phyloP scores from a whole-genome alignment of 2,888 invertebrate species.

The Hyposoter didymator region DNA sequence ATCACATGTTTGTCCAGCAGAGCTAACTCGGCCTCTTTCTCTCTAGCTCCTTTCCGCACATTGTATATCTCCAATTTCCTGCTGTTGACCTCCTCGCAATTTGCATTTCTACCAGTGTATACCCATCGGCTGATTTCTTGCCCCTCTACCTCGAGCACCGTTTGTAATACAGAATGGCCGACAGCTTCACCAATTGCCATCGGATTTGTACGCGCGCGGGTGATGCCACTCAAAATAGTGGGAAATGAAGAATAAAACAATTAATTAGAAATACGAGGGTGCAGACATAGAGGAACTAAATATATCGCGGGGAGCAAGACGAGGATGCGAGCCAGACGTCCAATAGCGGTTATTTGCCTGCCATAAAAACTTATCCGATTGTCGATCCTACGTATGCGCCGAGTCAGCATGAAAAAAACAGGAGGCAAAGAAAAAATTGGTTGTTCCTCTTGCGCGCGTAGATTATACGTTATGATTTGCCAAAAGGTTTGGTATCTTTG shows the following conservation, averaged over 20 bases:
- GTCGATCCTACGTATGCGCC: constrained; percentile 49
- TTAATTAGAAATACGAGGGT: not conserved
- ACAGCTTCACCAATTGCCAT: constrained; percentile 5
- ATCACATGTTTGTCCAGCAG: constrained; percentile 81
- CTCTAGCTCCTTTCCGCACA: constrained; percentile 12
- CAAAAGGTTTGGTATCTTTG: constrained; percentile 4
- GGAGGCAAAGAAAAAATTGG: constrained; percentile 26
- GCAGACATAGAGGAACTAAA: not conserved
- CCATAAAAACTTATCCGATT: constrained; percentile 57
- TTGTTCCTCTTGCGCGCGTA: constrained; percentile 6
- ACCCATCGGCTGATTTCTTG: constrained; percentile 44
- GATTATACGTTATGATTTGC: constrained; percentile 44
- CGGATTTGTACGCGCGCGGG: not conserved
- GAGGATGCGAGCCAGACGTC: constrained; percentile 64
- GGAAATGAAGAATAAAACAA: constrained; percentile 21
- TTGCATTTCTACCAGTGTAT: constrained; percentile 79
- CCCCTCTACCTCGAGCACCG: constrained; percentile 11
- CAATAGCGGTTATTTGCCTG: constrained; percentile 53
- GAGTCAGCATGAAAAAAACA: constrained; percentile 15
- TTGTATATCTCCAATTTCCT: constrained; percentile 23
- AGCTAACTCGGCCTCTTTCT: constrained; percentile 74
- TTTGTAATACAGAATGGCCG: constrained; percentile 13
- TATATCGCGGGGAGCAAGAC: not conserved
- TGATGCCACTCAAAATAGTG: constrained; percentile 1
- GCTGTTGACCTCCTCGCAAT: constrained; percentile 66